Conservation (phyloP, 37 sponge, comb jelly and placozoan species). For the Geodia barretti region DNA sequence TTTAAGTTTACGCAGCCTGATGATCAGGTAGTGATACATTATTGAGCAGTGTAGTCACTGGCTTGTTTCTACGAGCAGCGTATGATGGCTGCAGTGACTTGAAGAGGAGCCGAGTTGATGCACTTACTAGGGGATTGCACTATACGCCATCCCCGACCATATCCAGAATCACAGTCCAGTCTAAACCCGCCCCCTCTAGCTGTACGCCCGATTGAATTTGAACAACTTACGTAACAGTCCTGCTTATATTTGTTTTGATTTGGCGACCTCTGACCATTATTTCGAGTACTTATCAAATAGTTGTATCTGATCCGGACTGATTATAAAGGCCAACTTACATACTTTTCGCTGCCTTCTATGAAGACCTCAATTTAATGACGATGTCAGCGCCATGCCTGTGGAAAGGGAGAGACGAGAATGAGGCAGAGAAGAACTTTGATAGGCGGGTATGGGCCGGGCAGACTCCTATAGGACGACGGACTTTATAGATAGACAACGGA, state of each 20-base stretch:
- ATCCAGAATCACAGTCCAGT: slow-evolving; percentile 45
- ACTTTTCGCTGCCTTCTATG: no score
- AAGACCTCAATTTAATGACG: no score
- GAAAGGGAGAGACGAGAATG: slow-evolving; percentile 24
- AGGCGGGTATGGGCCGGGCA: neutral
- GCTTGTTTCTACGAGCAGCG: neutral
- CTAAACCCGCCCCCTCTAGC: neutral
- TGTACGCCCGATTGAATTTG: no score
- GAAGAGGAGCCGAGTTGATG: slow-evolving; percentile 6
- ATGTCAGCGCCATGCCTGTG: slow-evolving; percentile 14
- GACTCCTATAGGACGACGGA: neutral
- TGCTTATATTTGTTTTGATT: slow-evolving; percentile 9
- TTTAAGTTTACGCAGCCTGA: no score
- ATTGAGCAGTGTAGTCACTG: neutral
- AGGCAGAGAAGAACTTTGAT: slow-evolving; percentile 7
- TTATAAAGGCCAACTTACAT: no score
- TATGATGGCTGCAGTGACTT: neutral
- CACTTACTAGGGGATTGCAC: slow-evolving; percentile 31
- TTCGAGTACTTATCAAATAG: no score
- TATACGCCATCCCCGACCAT: slow-evolving; percentile 22
- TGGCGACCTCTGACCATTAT: no score
- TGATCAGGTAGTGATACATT: no score
- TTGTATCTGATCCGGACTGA: no score
- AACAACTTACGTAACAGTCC: slow-evolving; percentile 20
- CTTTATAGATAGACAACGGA: slow-evolving; percentile 52